Evolutionary conservation across 2,797 vertebrate species (phyloP).

Genomic region (Lagothrix lagotricha): DNA sequence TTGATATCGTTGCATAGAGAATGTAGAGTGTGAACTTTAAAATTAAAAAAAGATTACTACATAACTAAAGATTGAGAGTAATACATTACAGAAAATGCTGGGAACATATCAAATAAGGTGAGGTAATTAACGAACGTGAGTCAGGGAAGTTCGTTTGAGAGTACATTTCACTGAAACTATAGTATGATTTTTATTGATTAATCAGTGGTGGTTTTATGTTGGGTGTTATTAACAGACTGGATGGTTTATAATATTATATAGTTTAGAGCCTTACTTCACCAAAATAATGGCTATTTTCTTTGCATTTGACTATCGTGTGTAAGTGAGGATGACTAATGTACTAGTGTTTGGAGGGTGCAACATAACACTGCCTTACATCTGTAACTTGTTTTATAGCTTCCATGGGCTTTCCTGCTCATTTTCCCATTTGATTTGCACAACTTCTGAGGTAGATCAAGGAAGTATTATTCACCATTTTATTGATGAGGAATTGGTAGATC

Average conservation of each 20-base stretch:
- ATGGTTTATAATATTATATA: constrained; percentile 37
- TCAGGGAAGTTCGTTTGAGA: background rate
- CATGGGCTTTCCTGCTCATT: background rate
- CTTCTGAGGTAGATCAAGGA: background rate
- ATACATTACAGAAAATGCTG: constrained; percentile 8
- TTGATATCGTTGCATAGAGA: background rate
- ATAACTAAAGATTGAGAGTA: background rate
- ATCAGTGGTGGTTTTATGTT: constrained; percentile 59
- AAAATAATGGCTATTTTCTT: constrained; percentile 36
- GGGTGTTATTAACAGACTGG: constrained; percentile 47
- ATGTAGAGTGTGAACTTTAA: background rate
- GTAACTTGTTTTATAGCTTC: background rate
- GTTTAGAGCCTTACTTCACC: constrained; percentile 15
- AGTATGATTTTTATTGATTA: constrained; percentile 52
- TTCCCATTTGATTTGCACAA: background rate
- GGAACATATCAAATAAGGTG: background rate
- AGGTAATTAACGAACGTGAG: constrained; percentile 6
- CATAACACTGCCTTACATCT: background rate
- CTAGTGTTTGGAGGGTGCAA: background rate
- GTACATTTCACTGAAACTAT: constrained; percentile 12
- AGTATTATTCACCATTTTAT: background rate
- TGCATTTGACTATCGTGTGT: background rate
- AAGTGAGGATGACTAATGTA: background rate
- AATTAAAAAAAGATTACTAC: background rate
- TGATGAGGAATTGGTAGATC: background rate